phyloP scores from a whole-genome alignment of 1,140 invertebrate species.

The Euschistus heros region DNA sequence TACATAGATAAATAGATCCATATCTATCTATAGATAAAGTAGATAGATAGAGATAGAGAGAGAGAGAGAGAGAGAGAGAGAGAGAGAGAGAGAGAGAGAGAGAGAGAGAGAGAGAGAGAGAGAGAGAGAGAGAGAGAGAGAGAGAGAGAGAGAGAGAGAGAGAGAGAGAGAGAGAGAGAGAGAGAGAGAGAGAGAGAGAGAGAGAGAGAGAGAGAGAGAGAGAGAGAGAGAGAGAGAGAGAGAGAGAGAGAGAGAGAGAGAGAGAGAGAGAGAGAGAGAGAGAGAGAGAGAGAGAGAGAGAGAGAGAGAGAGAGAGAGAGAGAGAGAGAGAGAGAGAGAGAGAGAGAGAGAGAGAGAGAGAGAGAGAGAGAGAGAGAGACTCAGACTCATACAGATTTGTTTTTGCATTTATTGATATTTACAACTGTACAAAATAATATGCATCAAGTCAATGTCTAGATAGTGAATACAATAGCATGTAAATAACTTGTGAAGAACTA shows the following conservation, averaged over 20 bases:
- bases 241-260: background rate
- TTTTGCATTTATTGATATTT: no score
- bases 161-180: background rate
- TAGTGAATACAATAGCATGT: no score
- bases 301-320: background rate
- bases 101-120: background rate
- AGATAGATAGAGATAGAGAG: background rate
- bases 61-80: background rate
- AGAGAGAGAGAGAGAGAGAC: background rate
- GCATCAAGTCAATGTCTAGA: no score
- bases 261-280: background rate
- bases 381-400: background rate
- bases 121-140: background rate
- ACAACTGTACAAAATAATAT: no score
- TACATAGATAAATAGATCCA: no score
- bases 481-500: no score
- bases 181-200: background rate
- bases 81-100: background rate
- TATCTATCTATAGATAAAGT: no score
- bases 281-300: background rate
- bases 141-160: background rate
- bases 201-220: background rate
- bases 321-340: background rate
- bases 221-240: background rate
- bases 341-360: background rate